Base-by-base conservation (phyloP, 1,140 invertebrate species). In the Atta texana region DNA sequence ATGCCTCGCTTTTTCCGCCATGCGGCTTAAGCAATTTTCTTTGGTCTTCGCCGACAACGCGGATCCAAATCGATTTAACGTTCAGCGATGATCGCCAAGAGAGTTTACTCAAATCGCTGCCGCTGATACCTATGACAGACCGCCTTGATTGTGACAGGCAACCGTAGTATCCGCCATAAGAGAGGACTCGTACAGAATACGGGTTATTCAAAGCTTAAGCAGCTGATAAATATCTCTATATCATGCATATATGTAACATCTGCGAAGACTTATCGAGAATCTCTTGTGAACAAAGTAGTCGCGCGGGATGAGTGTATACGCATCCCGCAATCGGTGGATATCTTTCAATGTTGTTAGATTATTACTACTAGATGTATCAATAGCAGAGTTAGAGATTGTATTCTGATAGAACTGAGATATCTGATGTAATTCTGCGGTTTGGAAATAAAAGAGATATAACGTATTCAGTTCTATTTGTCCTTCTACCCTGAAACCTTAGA, bases 11-110 rank as follows among this genome's bases (percentile, higher is more conserved):
- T 75, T 84, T 84, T 84, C 39, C 55, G 18, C 31, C 21, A 68
- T 59, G 53, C 68, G 80, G 55, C 80, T 84, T 75, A 75, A 84
- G 55, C 80, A 44, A 84, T 84, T 84, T 75, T 75, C 80, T 84
- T 84, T 84, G 80, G 80, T 75, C 80, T 74, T 75, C 80, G 80
- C 80, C 80, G 80, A 84, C 80, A 61, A 84, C 80, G 80, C 55
- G 55, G 18, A 21, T 74, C 80, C 80, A 61, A 75, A 84, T 84
- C 80, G 80, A 84, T 84, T 84, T 63, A 75, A 18, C 69, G 80
- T 49, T 21, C 61, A 55, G 80, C 68, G 69, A 84, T 74, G 69
- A n/a, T 69, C 68, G 24, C 39, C 80, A 14, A 63, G 80, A 84
- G 69, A 75, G 69, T 84, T 84, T 84, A 61, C 69, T 84, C 57